Evolutionary conservation across 64 coral and sea anemone genomes (phyloP), one percentile per base, ranked within the genome.

Genomic region (Porites lutea): DNA sequence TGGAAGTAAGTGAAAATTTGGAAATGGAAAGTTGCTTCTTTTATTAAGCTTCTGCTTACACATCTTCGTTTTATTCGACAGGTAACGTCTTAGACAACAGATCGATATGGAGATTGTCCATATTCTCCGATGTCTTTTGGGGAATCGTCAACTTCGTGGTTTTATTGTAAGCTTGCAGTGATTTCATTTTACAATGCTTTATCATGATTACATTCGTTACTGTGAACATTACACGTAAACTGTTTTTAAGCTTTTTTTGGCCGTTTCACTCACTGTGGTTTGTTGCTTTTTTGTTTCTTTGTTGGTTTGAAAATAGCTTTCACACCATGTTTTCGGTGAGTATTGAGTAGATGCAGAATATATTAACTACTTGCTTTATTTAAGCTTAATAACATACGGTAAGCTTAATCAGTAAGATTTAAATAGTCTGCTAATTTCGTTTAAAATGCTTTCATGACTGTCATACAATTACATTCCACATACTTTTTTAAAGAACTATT

Each of bases 271-370:
- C 10, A 51, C 2, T 4, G 21, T 18, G 8, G 11, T 44, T 64
- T 51, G 6, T 49, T 51, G 8, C 52, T 50, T 5, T 84, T 10
- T 70, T 3, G 8, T 49, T 49, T 12, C 52, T 57, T 13, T 80
- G 22, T 48, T 27, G 4, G 5, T 44, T 15, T 44, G 3, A 19
- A 52, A 73, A 87, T 59, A 92, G 91, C 91, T 92, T 92, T 65
- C 91, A 92, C 6, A 92, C 91, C 5, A 92, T 92, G 91, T 71
- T 92, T 53, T 92, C 91, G 91, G 91, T 92, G 43, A 87, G 91
- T 92, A 65, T 6, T 7, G 12, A 21, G 8, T 67, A 21, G 61
- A 55, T 55, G 6, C 9, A 54, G 43, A 87, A 82, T 92, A 65
- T 6, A n/a, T n/a, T n/a, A n/a, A n/a, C n/a, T n/a, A n/a, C n/a